Conservation (phyloP, 2,797 vertebrate genomes). For the Smutsia gigantea region DNA sequence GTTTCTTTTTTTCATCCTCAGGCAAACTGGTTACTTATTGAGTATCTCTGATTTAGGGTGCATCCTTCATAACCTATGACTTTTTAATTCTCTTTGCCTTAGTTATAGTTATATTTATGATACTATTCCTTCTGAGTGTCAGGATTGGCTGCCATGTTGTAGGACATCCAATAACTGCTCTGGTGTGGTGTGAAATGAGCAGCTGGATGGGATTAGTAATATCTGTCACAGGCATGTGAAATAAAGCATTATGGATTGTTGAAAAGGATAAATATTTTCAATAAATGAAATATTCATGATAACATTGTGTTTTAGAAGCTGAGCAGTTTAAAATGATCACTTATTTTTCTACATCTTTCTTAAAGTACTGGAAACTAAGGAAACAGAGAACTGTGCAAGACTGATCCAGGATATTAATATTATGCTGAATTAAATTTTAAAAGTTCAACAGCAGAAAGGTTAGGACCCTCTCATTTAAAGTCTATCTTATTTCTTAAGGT, state of each 20-base stretch:
- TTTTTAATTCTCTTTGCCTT: background rate
- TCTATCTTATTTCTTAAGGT: conserved; percentile 39
- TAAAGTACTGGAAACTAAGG: conserved; percentile 30
- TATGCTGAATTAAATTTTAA: conserved; percentile 50
- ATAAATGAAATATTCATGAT: conserved; percentile 85
- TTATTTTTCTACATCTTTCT: conserved; percentile 48
- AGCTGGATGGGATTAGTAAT: conserved; percentile 82
- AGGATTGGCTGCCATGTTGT: conserved; percentile 65
- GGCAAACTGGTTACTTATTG: background rate
- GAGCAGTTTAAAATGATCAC: conserved; percentile 35
- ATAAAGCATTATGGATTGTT: conserved; percentile 78
- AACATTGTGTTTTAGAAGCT: conserved; percentile 48
- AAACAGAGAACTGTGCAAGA: conserved; percentile 47
- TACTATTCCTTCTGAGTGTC: background rate
- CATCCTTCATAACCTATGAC: background rate
- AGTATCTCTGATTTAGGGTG: background rate
- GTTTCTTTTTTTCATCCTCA: conserved; percentile 11
- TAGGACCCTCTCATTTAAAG: conserved; percentile 43
- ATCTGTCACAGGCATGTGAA: conserved; percentile 85
- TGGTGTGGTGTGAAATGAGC: conserved; percentile 83
- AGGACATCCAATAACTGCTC: conserved; percentile 80
- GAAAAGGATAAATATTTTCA: conserved; percentile 83
- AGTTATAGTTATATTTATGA: background rate
- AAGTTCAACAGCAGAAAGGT: conserved; percentile 56
- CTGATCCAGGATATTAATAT: conserved; percentile 6